Conservation (phyloP, 2,888 invertebrate genomes). For the Amiota mariae region DNA sequence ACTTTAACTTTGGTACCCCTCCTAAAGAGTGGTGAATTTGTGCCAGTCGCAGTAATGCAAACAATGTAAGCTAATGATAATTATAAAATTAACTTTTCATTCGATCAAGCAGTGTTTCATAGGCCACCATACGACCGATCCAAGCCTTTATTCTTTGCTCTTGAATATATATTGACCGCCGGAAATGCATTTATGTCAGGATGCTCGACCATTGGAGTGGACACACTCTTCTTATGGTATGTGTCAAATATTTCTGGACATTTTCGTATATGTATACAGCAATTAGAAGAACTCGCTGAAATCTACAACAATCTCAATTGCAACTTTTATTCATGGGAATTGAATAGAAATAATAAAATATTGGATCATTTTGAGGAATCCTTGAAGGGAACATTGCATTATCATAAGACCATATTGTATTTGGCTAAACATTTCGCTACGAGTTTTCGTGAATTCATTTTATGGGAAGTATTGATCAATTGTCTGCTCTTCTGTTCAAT, state of each 20-base stretch:
- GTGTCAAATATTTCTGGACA: slow-evolving; percentile 11
- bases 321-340: background rate
- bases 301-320: background rate
- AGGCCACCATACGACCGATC: background rate
- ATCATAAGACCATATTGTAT: background rate
- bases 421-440: background rate
- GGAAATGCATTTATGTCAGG: background rate
- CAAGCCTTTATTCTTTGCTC: background rate
- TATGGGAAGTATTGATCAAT: background rate
- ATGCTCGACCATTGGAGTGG: background rate
- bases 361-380: background rate
- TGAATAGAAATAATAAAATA: too few relatives aligned
- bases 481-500: background rate
- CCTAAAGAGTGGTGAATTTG: background rate
- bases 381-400: background rate
- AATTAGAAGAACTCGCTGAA: slow-evolving; percentile 10
- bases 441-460: background rate
- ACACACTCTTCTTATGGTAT: slow-evolving; percentile 9
- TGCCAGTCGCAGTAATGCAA: background rate
- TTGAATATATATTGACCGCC: background rate
- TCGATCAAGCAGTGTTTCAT: background rate
- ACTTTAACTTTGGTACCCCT: background rate
- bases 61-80: background rate
- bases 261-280: background rate
- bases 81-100: background rate